Percentiles rank a stretch among this genome's conserved stretches.
Evolutionary conservation across 64 coral and sea anemone genomes (phyloP).

Genomic region (Anthopleura sola): DNA sequence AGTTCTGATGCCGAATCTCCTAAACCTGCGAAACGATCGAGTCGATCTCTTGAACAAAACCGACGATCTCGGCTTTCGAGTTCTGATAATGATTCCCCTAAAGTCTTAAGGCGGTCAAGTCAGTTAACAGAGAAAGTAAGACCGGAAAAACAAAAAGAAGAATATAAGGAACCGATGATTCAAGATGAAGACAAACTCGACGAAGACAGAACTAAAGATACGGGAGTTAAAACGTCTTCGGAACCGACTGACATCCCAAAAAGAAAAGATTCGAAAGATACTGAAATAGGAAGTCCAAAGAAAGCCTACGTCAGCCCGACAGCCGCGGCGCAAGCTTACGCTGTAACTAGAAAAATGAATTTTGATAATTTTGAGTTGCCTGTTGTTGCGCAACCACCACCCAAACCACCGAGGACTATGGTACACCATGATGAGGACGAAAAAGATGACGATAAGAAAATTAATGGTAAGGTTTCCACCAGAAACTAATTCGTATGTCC

Average conservation of each 20-base stretch:
- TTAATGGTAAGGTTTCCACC: not conserved
- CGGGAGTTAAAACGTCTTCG: not conserved
- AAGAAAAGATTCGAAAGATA: not conserved
- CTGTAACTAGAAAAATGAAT: conserved; percentile 51
- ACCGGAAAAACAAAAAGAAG: not conserved
- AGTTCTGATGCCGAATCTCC: not conserved
- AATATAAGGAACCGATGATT: not conserved
- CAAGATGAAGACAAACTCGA: not conserved
- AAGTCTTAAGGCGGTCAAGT: not conserved
- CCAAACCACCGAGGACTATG: conserved; percentile 25
- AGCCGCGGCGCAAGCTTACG: conserved; percentile 45
- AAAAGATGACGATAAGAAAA: conserved; percentile 1
- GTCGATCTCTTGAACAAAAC: not conserved
- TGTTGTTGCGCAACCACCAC: not conserved
- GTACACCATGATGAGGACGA: not conserved
- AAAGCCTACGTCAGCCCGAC: conserved; percentile 1
- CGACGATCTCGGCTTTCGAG: not conserved
- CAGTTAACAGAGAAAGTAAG: not conserved
- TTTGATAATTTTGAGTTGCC: conserved; percentile 54
- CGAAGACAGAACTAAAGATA: not conserved
- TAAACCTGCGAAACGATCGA: not conserved
- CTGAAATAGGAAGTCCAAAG: not conserved
- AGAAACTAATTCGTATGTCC: too few relatives aligned
- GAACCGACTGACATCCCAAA: conserved; percentile 6
- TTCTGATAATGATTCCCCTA: conserved; percentile 29